Evolutionary conservation across 2,113 vertebrate genomes (phyloP), one percentile per base, ranked within the genome.

Genomic region (Pyxicephalus adspersus): DNA sequence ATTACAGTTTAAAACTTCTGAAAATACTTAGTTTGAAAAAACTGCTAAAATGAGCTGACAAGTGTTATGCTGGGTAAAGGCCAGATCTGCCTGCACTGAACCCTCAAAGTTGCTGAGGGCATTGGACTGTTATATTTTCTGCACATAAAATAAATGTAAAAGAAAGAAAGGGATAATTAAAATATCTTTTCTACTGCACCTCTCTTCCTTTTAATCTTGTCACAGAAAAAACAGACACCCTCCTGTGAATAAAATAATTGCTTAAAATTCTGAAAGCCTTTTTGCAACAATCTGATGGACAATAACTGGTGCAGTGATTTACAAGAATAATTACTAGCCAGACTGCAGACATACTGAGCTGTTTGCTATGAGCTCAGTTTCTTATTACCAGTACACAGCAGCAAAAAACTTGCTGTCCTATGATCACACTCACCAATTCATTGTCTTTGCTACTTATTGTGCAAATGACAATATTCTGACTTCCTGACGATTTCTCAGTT

Each of bases 191-290:
- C 52, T 66, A 25, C 54, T 29, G 29, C 54, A 58, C 64, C 52
- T 23, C 38, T 51, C 64, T 51, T 78, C 52, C 31, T 28, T 67
- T 78, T 76, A 76, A 76, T 34, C 65, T 66, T 78, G 50, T 57
- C 64, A 63, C 51, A 8, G 52, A 68, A 38, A 79, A 58, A 79
- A 79, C 20, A 79, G 65, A 51, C 54, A 58, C 31, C 77, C 77
- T 79, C 65, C 65, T 79, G 77, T 60, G 64, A 28, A 26, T 70
- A 60, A 78, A 79, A 79, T 70, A 79, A 79, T 79, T 79, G 64
- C 77, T 70, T 79, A 65, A 79, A 68, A 67, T 79, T n/a, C 77
- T 58, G 55, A 70, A 79, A 79, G 77, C 70, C 77, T 79, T 79
- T 79, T 68, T 79, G 65, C 77, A 79, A 67, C 54, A 58, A 34